Evolutionary conservation across 2,888 invertebrate species (phyloP).

Genomic region (Pyrocoelia pectoralis): DNA sequence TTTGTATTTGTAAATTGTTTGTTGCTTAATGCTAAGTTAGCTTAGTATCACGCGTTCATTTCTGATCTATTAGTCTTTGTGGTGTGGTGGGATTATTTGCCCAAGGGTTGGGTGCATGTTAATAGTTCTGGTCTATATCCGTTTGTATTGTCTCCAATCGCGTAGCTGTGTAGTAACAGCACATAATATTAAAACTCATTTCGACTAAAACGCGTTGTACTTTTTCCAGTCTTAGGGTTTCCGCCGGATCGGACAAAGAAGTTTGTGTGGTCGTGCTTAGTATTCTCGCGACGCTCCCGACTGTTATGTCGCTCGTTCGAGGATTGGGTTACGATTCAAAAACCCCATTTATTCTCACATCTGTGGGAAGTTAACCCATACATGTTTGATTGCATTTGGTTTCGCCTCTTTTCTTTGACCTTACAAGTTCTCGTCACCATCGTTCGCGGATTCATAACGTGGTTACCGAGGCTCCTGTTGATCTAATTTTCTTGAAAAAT

Average conservation of each 20-base stretch:
- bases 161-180: background rate
- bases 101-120: background rate
- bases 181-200: background rate
- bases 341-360: too few relatives aligned
- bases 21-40: background rate
- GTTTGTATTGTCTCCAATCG: background rate
- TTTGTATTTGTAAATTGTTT: too few relatives aligned
- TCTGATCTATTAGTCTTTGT: background rate
- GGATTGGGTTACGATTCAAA: too few relatives aligned
- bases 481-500: too few relatives aligned
- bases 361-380: too few relatives aligned
- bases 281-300: background rate
- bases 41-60: background rate
- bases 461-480: too few relatives aligned
- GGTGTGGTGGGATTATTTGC: background rate
- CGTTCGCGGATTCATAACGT: too few relatives aligned
- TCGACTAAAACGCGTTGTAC: background rate
- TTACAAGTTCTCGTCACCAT: too few relatives aligned
- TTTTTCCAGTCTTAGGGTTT: conserved; percentile 3
- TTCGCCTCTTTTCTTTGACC: too few relatives aligned
- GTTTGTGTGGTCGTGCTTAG: background rate
- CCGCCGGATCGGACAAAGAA: background rate
- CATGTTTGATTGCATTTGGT: too few relatives aligned
- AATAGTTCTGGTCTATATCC: background rate
- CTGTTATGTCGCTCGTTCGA: background rate